Conservation (phyloP, 2,888 invertebrate genomes). For the Hetaerina titia region DNA sequence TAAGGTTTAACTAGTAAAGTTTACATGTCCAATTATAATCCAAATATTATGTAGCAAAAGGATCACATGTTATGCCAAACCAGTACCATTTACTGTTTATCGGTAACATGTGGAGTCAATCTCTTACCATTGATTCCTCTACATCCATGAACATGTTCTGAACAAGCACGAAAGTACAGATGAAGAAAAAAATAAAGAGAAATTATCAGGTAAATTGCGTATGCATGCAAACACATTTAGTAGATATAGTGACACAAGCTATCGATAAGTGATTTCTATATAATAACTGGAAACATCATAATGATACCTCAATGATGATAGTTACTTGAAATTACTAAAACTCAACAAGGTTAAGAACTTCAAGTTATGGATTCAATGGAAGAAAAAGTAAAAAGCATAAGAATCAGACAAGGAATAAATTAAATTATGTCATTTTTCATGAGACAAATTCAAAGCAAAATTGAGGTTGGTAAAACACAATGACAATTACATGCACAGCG, state of each 20-base stretch:
- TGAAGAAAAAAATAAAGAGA: conserved; percentile 26
- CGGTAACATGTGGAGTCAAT: neutral
- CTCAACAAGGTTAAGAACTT: neutral
- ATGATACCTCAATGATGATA: neutral
- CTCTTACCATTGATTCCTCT: conserved; percentile 54
- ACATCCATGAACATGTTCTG: conserved; percentile 49
- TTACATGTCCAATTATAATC: neutral
- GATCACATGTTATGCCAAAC: neutral
- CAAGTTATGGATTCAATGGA: neutral
- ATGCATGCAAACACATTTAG: conserved; percentile 25
- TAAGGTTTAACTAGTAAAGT: too few relatives aligned
- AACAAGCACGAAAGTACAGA: conserved; percentile 35
- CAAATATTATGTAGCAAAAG: neutral
- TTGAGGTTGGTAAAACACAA: neutral
- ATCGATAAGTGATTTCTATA: neutral
- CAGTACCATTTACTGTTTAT: neutral
- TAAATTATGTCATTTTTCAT: neutral
- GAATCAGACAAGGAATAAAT: conserved; percentile 34
- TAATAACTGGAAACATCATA: neutral
- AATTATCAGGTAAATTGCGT: conserved; percentile 9
- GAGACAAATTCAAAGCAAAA: neutral
- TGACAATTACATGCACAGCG: neutral
- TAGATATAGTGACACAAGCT: neutral
- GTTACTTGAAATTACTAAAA: neutral
- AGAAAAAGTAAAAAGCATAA: conserved; percentile 68